phyloP scores from a whole-genome alignment of 1,140 invertebrate species.

The Drosophila subobscura region DNA sequence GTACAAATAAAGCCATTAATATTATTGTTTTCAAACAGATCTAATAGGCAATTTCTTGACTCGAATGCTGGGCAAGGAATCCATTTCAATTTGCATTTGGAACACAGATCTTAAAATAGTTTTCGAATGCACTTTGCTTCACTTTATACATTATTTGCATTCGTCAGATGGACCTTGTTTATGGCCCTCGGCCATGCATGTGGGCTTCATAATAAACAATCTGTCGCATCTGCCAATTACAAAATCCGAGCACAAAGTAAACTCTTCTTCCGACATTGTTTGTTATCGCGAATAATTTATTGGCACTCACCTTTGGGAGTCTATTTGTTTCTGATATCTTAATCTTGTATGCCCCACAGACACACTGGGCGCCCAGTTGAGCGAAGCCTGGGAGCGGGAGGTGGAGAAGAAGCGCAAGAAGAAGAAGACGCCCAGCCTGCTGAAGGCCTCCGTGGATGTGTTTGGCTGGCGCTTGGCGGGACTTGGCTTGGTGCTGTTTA shows the following conservation, averaged over 20 bases:
- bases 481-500: constrained; percentile 69
- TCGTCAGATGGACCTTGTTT: background rate
- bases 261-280: background rate
- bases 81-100: too few species aligned
- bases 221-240: constrained; percentile 12
- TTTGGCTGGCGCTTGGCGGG: constrained; percentile 73
- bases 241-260: too few species aligned
- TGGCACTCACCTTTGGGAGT: constrained; percentile 6
- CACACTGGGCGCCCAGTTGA: constrained; percentile 64
- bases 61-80: too few species aligned
- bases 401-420: constrained; percentile 70
- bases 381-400: constrained; percentile 75
- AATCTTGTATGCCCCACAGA: constrained; percentile 45
- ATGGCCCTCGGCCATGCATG: background rate
- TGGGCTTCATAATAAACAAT: constrained; percentile 11
- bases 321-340: constrained; percentile 26
- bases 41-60: too few species aligned
- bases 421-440: constrained; percentile 72
- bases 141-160: background rate
- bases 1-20: too few species aligned
- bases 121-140: too few species aligned
- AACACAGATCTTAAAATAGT: too few species aligned
- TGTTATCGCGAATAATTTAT: constrained; percentile 22
- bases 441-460: constrained; percentile 67
- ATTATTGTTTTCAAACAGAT: too few species aligned